Evolutionary conservation across 2,797 vertebrate species (phyloP).

Genomic region (Crax fasciolata): DNA sequence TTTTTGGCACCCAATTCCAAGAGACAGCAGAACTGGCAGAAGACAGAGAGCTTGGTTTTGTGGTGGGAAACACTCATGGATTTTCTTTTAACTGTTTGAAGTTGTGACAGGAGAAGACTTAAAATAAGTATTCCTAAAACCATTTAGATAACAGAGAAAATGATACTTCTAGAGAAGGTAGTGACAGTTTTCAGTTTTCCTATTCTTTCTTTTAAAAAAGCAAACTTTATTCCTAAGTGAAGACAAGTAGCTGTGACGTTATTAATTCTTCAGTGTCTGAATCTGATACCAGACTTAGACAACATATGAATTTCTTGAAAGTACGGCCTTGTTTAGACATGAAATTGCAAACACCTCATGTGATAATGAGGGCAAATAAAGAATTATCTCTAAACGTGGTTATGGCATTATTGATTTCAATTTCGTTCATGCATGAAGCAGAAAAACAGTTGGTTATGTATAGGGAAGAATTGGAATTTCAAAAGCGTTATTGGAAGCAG

Average conservation of each 20-base stretch:
- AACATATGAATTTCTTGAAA: background rate
- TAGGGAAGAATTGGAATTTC: background rate
- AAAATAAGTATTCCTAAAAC: background rate
- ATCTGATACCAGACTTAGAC: background rate
- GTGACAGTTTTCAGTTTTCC: background rate
- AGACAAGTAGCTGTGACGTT: background rate
- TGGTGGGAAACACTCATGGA: background rate
- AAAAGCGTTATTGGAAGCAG: background rate
- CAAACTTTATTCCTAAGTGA: background rate
- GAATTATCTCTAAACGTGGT: background rate
- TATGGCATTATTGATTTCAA: background rate
- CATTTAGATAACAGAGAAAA: background rate
- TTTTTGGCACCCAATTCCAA: constrained; percentile 9
- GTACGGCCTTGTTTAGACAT: background rate
- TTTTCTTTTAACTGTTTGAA: background rate
- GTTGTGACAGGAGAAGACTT: background rate
- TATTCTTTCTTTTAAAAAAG: background rate
- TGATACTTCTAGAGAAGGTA: background rate
- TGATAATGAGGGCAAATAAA: background rate
- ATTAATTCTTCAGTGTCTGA: background rate
- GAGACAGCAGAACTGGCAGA: background rate
- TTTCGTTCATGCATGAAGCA: background rate
- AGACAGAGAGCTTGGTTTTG: background rate
- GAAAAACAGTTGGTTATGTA: background rate
- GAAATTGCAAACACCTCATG: background rate